These are phyloP conservation scores for Drosophila peninsularis DNA, from an alignment of 2,888 invertebrate genomes.

Conservation along the genomic window DNA sequence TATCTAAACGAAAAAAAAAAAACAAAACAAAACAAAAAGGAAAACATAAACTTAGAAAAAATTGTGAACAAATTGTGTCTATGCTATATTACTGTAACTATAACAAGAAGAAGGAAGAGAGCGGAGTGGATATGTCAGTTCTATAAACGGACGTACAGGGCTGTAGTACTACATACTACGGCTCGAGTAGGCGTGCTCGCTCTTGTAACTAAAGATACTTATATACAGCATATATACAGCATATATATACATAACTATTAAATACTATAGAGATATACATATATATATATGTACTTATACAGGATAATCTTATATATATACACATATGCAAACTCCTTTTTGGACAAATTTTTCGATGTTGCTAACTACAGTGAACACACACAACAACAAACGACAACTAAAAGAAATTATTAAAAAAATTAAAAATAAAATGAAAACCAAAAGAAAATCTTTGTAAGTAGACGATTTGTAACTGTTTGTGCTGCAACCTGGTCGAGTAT, in stretches of 20 bases:
- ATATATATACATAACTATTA: conserved; percentile 52
- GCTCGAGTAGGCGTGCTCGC: conserved; percentile 25
- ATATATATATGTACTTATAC: conserved; percentile 65
- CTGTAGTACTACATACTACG: neutral
- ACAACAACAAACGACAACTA: conserved; percentile 29
- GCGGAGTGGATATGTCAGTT: conserved; percentile 3
- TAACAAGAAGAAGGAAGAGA: conserved; percentile 14
- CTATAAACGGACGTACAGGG: conserved; percentile 8
- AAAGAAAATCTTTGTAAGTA: conserved; percentile 42
- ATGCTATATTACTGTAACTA: conserved; percentile 54
- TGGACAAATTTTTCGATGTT: conserved; percentile 79
- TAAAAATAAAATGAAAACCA: conserved; percentile 1
- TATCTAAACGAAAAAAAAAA: conserved; percentile 53
- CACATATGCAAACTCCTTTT: conserved; percentile 75
- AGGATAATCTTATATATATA: conserved; percentile 72
- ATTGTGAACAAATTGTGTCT: conserved; percentile 77
- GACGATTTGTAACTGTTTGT: conserved; percentile 70
- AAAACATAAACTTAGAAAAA: conserved; percentile 62
- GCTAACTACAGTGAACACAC: conserved; percentile 54
- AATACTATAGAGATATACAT: conserved; percentile 42
- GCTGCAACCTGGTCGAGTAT: conserved; percentile 80
- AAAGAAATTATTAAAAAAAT: conserved; percentile 1
- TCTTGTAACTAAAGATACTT: conserved; percentile 68
- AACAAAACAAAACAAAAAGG: conserved; percentile 11
- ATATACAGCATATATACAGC: conserved; percentile 58